Evolutionary conservation across 2,888 invertebrate genomes (phyloP), one percentile per base, ranked within the genome.

Genomic region (Neoaliturus tenellus): DNA sequence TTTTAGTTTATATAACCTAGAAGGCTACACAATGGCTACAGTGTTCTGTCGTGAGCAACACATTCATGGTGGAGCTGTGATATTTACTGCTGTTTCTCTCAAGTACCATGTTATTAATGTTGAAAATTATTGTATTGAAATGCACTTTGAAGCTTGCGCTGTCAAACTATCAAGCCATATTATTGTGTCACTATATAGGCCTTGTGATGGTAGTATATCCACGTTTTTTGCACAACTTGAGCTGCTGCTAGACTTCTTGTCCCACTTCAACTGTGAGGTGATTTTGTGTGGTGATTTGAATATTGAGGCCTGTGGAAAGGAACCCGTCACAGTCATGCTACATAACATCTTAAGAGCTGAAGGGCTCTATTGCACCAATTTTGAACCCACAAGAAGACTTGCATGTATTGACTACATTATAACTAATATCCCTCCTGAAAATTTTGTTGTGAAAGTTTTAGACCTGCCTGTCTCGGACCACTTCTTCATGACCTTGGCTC

Each of bases 201-300:
- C n/a, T n/a, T n/a, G n/a, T n/a, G n/a, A n/a, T n/a, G n/a, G n/a
- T n/a, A n/a, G n/a, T n/a, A n/a, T n/a, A n/a, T n/a, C n/a, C n/a
- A n/a, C n/a, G n/a, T n/a, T n/a, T n/a, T n/a, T n/a, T n/a, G n/a
- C n/a, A n/a, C n/a, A n/a, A n/a, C n/a, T n/a, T n/a, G n/a, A n/a
- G n/a, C 31, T 69, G 33, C 4, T 69, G n/a, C 33, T 69, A 8
- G 69, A 69, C n/a, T 69, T 31, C 33, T 4, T 69, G 3, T 35
- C 35, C 5, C 35, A 41, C 10, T 23, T 17, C 0, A 71, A 71
- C 12, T 39, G 71, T 71, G 35, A 71, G 4, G 17, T 71, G n/a
- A 41, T 71, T 12, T 20, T 71, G 35, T 71, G 71, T 71, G 71
- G 71, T 39, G 71, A 71, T 20, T 41, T 71, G 12, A 71, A 71